These are phyloP conservation scores for Xyliphius kryptos DNA, from an alignment of 2,113 vertebrate species.

Conservation along the genomic window DNA sequence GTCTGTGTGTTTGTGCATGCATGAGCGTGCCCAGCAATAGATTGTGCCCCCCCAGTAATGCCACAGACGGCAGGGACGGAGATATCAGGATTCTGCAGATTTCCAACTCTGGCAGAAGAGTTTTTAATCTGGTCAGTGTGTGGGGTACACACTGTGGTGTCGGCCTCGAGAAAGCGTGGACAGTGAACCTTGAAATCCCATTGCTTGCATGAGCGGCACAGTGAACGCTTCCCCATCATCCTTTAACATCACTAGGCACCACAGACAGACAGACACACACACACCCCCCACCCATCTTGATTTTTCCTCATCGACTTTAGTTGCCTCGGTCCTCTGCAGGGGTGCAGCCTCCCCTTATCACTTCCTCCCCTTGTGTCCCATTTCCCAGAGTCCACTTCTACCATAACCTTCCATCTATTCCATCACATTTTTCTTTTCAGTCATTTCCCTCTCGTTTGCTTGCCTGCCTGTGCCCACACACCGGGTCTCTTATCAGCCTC, in stretches of 20 bases:
- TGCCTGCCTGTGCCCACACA: slow-evolving; percentile 8
- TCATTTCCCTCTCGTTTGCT: slow-evolving; percentile 17
- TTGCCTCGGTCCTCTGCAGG: not conserved
- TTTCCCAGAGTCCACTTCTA: slow-evolving; percentile 11
- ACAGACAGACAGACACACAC: not conserved
- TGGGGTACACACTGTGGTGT: slow-evolving; percentile 2
- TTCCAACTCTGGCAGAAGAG: not conserved
- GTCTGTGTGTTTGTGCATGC: no score
- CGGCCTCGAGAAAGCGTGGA: slow-evolving; percentile 19
- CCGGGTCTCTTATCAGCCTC: slow-evolving; percentile 22
- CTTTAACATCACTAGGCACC: slow-evolving; percentile 9
- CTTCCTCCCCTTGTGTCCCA: slow-evolving; percentile 13
- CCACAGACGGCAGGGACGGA: slow-evolving; percentile 7
- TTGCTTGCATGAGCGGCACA: slow-evolving; percentile 30
- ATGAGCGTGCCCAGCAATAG: no score
- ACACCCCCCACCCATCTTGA: not conserved
- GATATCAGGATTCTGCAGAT: slow-evolving; percentile 9
- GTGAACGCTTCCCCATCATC: slow-evolving; percentile 22
- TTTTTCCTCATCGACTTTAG: slow-evolving; percentile 1
- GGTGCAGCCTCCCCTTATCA: slow-evolving; percentile 29
- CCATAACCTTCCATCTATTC: not conserved
- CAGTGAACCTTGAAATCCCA: slow-evolving; percentile 35
- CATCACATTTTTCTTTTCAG: slow-evolving; percentile 8
- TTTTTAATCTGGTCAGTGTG: slow-evolving; percentile 13
- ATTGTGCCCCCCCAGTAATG: no score